phyloP scores from a whole-genome alignment of 2,797 vertebrate genomes.

The Xiphorhynchus erythropygius region DNA sequence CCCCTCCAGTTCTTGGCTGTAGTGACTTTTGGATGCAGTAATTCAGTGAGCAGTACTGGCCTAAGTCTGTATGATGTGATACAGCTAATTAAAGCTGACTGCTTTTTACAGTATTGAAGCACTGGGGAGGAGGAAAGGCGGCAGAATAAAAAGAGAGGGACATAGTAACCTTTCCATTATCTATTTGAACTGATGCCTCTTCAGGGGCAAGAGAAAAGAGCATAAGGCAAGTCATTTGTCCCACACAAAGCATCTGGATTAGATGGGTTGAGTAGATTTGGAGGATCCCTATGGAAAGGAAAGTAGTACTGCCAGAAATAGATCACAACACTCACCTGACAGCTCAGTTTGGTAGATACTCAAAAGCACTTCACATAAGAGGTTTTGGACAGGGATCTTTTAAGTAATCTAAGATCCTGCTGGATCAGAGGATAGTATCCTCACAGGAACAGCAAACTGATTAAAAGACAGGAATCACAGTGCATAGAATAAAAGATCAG shows the following conservation, averaged over 20 bases:
- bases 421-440: not conserved
- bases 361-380: not conserved
- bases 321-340: not conserved
- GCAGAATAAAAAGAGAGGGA: not conserved
- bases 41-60: not conserved
- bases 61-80: not conserved
- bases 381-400: not conserved
- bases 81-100: not conserved
- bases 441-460: not conserved
- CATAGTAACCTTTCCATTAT: not conserved
- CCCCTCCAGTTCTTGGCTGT: not conserved
- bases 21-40: not conserved
- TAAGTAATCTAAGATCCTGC: not conserved
- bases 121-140: not conserved
- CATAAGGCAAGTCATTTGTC: not conserved
- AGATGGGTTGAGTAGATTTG: not conserved
- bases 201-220: not conserved
- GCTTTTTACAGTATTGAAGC: not conserved
- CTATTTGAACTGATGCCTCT: not conserved
- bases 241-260: not conserved
- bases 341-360: not conserved
- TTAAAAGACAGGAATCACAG: not conserved
- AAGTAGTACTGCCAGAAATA: not conserved
- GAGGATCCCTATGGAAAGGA: not conserved
- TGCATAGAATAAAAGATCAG: not conserved